Conservation (phyloP, 2,888 invertebrate genomes). For the Dasysyrphus tricinctus region DNA sequence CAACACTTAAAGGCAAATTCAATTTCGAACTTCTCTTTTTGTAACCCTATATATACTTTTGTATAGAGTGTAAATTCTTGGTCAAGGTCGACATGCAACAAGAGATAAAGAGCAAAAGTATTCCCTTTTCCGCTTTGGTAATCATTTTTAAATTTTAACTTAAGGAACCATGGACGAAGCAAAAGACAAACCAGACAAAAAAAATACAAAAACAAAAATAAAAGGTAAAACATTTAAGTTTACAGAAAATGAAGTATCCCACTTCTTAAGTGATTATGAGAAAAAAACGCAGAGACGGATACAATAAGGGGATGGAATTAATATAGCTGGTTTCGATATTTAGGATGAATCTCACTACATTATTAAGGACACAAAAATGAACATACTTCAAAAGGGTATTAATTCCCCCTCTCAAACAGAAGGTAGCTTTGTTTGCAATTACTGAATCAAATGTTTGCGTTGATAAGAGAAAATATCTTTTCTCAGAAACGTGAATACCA, state of each 20-base stretch:
- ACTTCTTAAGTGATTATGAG: conserved; percentile 49
- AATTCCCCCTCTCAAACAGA: not conserved
- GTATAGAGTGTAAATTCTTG: conserved; percentile 37
- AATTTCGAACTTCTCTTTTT: conserved; percentile 49
- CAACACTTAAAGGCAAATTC: conserved; percentile 44
- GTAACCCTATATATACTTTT: conserved; percentile 1
- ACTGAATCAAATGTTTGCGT: too few relatives aligned
- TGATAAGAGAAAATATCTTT: too few relatives aligned
- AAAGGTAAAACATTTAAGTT: conserved; percentile 38
- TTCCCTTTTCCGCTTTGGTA: conserved; percentile 1
- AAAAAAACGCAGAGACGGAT: not conserved
- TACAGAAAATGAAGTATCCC: conserved; percentile 51
- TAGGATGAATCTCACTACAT: too few relatives aligned
- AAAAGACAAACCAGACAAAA: conserved; percentile 38
- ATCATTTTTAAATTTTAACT: conserved; percentile 38
- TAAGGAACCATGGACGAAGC: conserved; percentile 47
- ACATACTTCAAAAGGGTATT: not conserved
- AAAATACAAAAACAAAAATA: conserved; percentile 17
- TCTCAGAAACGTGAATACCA: too few relatives aligned
- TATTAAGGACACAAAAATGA: too few relatives aligned
- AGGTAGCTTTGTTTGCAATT: too few relatives aligned
- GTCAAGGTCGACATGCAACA: conserved; percentile 73
- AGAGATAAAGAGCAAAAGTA: conserved; percentile 21
- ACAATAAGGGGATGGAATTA: not conserved
- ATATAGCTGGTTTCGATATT: too few relatives aligned